These are phyloP conservation scores for Scolopax rusticola DNA, from an alignment of 2,797 vertebrate genomes.

Conservation along the genomic window DNA sequence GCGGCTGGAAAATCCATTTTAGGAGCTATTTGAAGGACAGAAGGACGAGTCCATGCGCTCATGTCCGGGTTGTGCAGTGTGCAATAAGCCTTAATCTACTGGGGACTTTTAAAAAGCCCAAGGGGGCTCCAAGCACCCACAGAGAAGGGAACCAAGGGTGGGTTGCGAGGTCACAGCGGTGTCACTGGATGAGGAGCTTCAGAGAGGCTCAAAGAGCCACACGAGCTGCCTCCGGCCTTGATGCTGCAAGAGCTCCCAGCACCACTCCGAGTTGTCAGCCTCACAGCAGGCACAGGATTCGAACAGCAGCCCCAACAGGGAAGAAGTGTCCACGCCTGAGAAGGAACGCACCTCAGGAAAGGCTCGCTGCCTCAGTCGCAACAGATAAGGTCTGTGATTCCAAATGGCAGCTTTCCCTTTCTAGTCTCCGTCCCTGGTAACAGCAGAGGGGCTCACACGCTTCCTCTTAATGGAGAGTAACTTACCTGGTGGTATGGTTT, in stretches of 20 bases:
- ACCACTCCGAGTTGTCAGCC: no score
- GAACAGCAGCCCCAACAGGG: background rate
- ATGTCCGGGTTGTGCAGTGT: accelerated
- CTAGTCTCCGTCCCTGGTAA: background rate
- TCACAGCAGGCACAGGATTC: accelerated
- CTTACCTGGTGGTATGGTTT: background rate
- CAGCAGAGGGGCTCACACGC: no score
- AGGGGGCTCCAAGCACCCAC: background rate
- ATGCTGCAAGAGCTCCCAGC: accelerated
- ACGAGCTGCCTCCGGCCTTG: accelerated
- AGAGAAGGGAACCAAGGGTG: no score
- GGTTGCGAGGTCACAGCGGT: no score
- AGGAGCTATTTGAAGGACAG: accelerated
- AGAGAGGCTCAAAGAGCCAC: accelerated
- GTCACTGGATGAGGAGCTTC: background rate
- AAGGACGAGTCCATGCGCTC: accelerated
- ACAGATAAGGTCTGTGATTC: background rate
- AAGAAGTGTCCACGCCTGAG: accelerated
- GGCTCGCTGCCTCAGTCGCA: accelerated
- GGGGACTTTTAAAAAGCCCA: no score
- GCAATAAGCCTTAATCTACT: accelerated
- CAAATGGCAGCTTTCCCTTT: accelerated
- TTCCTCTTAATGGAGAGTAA: accelerated
- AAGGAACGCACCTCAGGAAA: background rate
- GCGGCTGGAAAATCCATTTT: background rate